A percentile compares a stretch with the other conserved stretches of the same genome.
Evolutionary conservation across 2,888 invertebrate species (phyloP).

Genomic region (Sussaba pulchella): DNA sequence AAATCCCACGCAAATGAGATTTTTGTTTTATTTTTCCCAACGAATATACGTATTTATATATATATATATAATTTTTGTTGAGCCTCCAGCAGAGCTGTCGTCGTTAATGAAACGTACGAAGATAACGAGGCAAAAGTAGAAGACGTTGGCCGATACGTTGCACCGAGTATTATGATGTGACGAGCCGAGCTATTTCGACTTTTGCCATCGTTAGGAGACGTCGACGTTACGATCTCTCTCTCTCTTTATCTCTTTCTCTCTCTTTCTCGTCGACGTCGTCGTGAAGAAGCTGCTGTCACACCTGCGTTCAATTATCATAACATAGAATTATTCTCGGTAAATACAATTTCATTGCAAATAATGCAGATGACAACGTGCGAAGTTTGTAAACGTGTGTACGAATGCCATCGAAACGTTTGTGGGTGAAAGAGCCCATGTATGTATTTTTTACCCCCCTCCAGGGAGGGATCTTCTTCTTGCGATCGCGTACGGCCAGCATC

Average conservation of each 20-base stretch:
- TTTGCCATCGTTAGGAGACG: slow-evolving; percentile 47
- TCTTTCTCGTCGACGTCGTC: slow-evolving; percentile 26
- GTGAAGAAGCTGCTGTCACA: slow-evolving; percentile 74
- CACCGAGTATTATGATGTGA: slow-evolving; percentile 50
- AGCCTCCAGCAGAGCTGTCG: too few relatives aligned
- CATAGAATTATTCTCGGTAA: slow-evolving; percentile 77
- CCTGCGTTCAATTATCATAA: slow-evolving; percentile 80
- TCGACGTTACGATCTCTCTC: slow-evolving; percentile 27
- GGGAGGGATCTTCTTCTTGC: slow-evolving; percentile 7
- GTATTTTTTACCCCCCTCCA: too few relatives aligned
- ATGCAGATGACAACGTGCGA: slow-evolving; percentile 72
- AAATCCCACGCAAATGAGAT: too few relatives aligned
- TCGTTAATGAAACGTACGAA: too few relatives aligned
- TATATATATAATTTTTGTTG: too few relatives aligned
- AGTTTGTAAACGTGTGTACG: slow-evolving; percentile 46
- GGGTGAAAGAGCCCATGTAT: too few relatives aligned
- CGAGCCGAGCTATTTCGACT: slow-evolving; percentile 49
- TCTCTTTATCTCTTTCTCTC: too few relatives aligned
- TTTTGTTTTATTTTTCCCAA: too few relatives aligned
- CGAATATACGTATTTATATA: too few relatives aligned
- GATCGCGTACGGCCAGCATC: slow-evolving; percentile 17
- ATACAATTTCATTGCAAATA: slow-evolving; percentile 74
- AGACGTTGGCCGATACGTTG: slow-evolving; percentile 47
- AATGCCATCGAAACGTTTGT: not conserved
- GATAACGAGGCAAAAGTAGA: not conserved